A percentile compares a stretch with the other conserved stretches of the same genome.
Evolutionary conservation across 2,113 vertebrate species (phyloP).

Genomic region (Zosterops japonicus): DNA sequence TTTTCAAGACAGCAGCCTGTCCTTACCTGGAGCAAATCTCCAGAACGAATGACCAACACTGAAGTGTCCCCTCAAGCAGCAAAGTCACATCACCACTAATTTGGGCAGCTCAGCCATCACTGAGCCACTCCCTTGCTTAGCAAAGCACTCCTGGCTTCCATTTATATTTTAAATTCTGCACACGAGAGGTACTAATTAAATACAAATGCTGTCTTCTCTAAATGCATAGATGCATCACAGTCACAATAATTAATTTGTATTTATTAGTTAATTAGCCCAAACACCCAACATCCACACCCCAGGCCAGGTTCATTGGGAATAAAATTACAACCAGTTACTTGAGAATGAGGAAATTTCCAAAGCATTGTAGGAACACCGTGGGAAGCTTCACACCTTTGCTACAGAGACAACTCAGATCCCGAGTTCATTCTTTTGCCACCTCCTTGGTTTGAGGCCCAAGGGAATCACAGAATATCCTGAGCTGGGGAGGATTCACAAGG

Average conservation of each 20-base stretch:
- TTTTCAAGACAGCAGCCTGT: not conserved
- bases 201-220: fast-evolving
- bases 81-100: not conserved
- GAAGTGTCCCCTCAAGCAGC: not conserved
- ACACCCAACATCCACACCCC: fast-evolving
- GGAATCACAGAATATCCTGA: not conserved
- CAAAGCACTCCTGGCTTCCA: not conserved
- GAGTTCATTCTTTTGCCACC: not conserved
- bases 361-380: not conserved
- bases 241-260: not conserved
- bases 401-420: not conserved
- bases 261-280: not conserved
- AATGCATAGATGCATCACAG: fast-evolving
- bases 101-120: not conserved
- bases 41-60: not conserved
- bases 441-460: not conserved
- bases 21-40: not conserved
- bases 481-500: not conserved
- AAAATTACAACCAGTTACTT: not conserved
- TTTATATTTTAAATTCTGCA: not conserved
- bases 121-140: not conserved
- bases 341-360: not conserved
- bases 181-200: not conserved
- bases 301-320: not conserved
- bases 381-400: not conserved